Evolutionary conservation across 2,888 invertebrate species (phyloP).

Genomic region (Tachystola acroxantha): DNA sequence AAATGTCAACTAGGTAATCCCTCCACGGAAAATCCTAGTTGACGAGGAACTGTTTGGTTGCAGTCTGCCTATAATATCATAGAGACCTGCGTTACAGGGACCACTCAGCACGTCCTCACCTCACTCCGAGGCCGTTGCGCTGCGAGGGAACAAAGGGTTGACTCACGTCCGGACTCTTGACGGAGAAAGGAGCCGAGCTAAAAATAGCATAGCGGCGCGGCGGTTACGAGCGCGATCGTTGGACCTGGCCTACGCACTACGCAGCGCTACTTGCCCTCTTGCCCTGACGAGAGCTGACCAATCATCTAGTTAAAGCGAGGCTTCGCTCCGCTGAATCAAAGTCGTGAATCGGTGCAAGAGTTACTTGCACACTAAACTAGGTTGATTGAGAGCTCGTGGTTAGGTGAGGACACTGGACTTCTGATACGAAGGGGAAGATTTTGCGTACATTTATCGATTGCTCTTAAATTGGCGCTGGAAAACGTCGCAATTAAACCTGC

Average conservation of each 20-base stretch:
- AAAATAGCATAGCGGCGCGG: constrained; percentile 59
- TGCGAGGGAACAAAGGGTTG: constrained; percentile 63
- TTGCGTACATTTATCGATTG: too few species aligned
- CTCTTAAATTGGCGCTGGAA: too few species aligned
- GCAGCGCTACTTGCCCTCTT: constrained; percentile 39
- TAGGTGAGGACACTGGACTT: too few species aligned
- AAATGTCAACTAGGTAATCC: too few species aligned
- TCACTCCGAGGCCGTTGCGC: constrained; percentile 48
- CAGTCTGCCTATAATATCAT: background rate
- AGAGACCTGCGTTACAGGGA: constrained; percentile 14
- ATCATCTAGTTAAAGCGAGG: constrained; percentile 19
- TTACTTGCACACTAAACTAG: constrained; percentile 15
- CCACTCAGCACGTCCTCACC: constrained; percentile 31
- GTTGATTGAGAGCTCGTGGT: too few species aligned
- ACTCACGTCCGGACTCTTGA: constrained; percentile 62
- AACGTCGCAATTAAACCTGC: too few species aligned
- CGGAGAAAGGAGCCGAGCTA: constrained; percentile 62
- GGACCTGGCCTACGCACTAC: constrained; percentile 55
- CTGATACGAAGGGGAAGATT: too few species aligned
- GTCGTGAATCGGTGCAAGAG: constrained; percentile 14
- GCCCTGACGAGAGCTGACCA: constrained; percentile 30
- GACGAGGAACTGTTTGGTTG: too few species aligned
- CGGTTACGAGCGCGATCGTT: constrained; percentile 51
- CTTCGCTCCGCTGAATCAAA: too few species aligned
- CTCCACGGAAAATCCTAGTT: too few species aligned